phyloP scores from a whole-genome alignment of 92 coral and sea anemone genomes.

The Palythoa grandis region DNA sequence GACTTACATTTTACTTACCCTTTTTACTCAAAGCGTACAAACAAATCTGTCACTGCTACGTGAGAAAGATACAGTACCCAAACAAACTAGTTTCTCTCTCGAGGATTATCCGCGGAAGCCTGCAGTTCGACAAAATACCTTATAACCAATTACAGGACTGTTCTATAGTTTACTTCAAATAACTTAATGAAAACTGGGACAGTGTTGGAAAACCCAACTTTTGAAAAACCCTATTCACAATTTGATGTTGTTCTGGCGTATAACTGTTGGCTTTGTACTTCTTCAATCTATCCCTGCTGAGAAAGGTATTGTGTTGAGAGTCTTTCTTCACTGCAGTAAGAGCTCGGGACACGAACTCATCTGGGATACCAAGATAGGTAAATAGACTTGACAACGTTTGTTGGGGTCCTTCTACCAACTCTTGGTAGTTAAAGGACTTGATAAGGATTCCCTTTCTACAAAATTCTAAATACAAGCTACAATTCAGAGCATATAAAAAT shows the following conservation, averaged over 20 bases:
- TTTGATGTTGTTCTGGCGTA: background rate
- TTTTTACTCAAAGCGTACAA: too few species aligned
- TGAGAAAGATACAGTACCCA: too few species aligned
- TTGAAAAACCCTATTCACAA: background rate
- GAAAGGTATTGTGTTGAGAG: background rate
- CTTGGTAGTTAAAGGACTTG: constrained; percentile 13
- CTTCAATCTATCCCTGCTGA: background rate
- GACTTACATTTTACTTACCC: too few species aligned
- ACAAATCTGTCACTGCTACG: too few species aligned
- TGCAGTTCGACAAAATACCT: too few species aligned
- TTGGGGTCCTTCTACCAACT: background rate
- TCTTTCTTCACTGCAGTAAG: background rate
- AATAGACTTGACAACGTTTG: background rate
- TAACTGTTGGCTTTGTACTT: background rate
- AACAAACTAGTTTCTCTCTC: too few species aligned
- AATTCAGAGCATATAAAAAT: background rate
- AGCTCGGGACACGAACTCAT: background rate
- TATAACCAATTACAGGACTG: too few species aligned
- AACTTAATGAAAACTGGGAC: background rate
- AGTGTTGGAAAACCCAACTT: constrained; percentile 4
- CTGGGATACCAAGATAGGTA: background rate
- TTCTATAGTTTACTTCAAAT: too few species aligned
- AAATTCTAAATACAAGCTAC: constrained; percentile 1
- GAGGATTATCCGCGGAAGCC: too few species aligned
- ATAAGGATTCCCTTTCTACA: constrained; percentile 16